Evolutionary conservation across 1,140 invertebrate genomes (phyloP).

Genomic region (Sweltsa coloradensis): DNA sequence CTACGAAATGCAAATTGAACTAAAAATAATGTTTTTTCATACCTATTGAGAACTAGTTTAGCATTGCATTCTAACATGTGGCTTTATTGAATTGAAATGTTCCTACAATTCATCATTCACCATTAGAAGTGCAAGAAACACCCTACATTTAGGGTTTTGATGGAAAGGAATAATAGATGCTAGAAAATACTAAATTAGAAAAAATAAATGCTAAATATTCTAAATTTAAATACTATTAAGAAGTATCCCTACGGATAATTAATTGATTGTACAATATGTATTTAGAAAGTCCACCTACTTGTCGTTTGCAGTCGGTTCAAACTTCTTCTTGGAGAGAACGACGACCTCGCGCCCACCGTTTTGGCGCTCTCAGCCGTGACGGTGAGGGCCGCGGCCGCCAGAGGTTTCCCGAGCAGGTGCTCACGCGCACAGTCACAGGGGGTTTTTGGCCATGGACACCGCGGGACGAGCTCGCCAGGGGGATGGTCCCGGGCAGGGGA

Average conservation of each 20-base stretch:
- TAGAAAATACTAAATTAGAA: too few species aligned
- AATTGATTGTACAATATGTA: not conserved
- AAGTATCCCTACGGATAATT: not conserved
- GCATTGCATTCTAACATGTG: too few species aligned
- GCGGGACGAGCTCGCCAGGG: constrained; percentile 55
- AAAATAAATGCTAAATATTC: not conserved
- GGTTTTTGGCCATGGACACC: constrained; percentile 55
- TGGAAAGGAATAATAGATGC: too few species aligned
- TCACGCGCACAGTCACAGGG: constrained; percentile 59
- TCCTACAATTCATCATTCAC: too few species aligned
- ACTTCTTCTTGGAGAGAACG: constrained; percentile 53
- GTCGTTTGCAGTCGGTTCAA: constrained; percentile 37
- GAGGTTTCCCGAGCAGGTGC: constrained; percentile 68
- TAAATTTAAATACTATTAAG: not conserved
- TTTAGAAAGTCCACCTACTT: constrained; percentile 45
- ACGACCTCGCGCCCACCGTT: constrained; percentile 55
- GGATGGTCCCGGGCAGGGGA: constrained; percentile 60
- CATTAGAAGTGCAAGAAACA: too few species aligned
- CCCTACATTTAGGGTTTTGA: too few species aligned
- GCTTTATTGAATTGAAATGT: too few species aligned
- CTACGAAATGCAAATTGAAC: not conserved
- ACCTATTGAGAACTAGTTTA: too few species aligned
- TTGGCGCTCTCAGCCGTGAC: constrained; percentile 65
- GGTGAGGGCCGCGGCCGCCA: constrained; percentile 44
- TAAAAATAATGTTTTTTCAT: too few species aligned